These are phyloP conservation scores for Caenorhabditis imperialis DNA, from an alignment of 2,888 invertebrate genomes.

Conservation along the genomic window DNA sequence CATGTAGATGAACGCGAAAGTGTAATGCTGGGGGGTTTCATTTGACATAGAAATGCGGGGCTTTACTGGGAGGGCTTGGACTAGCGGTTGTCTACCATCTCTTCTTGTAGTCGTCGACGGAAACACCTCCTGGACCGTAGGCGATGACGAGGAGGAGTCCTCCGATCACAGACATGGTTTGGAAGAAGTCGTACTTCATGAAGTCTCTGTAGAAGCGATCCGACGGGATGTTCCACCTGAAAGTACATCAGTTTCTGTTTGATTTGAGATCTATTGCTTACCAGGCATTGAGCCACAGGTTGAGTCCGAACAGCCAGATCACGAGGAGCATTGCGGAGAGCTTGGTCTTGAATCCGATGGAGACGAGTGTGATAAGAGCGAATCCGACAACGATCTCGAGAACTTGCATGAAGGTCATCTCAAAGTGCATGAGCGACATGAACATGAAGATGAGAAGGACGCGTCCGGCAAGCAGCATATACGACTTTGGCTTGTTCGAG, in stretches of 20 bases:
- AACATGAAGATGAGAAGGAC: slow-evolving; percentile 98
- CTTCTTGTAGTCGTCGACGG: slow-evolving; percentile 99
- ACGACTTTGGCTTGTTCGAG: slow-evolving; percentile 86
- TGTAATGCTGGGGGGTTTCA: slow-evolving; percentile 30
- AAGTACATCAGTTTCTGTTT: slow-evolving; percentile 6
- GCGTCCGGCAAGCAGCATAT: slow-evolving; percentile 94
- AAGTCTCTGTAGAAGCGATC: slow-evolving; percentile 97
- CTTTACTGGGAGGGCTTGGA: slow-evolving; percentile 5
- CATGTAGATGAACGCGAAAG: not conserved
- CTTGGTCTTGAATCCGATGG: slow-evolving; percentile 98
- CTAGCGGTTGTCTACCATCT: slow-evolving; percentile 85
- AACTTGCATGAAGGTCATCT: slow-evolving; percentile 86
- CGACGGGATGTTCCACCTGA: slow-evolving; percentile 89
- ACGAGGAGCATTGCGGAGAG: slow-evolving; percentile 95
- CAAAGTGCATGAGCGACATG: slow-evolving; percentile 93
- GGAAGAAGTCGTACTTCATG: slow-evolving; percentile 98
- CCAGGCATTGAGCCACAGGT: slow-evolving; percentile 98
- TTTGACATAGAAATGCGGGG: slow-evolving; percentile 37
- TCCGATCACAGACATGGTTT: slow-evolving; percentile 96
- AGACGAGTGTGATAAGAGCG: slow-evolving; percentile 93
- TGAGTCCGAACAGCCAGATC: slow-evolving; percentile 87
- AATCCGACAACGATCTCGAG: slow-evolving; percentile 90
- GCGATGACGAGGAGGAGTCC: slow-evolving; percentile 96
- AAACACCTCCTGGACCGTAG: slow-evolving; percentile 97
- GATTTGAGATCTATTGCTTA: slow-evolving; percentile 5